Evolutionary conservation across 2,888 invertebrate genomes (phyloP).

Genomic region (Ornithoptera priamus): DNA sequence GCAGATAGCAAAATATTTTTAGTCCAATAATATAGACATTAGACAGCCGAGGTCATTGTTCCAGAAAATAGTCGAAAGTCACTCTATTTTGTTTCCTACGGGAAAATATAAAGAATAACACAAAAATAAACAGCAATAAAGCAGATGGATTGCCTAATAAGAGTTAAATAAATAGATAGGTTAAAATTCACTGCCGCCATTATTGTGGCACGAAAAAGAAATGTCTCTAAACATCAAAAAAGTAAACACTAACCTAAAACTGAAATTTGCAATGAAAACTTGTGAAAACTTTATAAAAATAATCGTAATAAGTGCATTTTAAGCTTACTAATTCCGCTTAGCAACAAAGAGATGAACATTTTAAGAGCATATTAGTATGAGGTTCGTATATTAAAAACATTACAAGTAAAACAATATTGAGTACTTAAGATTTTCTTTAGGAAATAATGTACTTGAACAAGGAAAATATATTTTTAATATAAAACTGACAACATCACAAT

Average conservation of each 20-base stretch:
- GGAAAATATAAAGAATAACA: slow-evolving; percentile 61
- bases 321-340: slow-evolving; percentile 48
- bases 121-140: slow-evolving; percentile 47
- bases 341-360: slow-evolving; percentile 68
- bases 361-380: slow-evolving; percentile 69
- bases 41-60: slow-evolving; percentile 76
- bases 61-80: slow-evolving; percentile 65
- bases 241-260: slow-evolving; percentile 72
- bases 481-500: slow-evolving; percentile 79
- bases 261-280: slow-evolving; percentile 38
- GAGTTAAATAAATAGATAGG: slow-evolving; percentile 68
- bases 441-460: slow-evolving; percentile 32
- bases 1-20: slow-evolving; percentile 72
- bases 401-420: slow-evolving; percentile 42
- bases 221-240: slow-evolving; percentile 78
- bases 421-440: slow-evolving; percentile 32
- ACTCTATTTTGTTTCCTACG: slow-evolving; percentile 61
- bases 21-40: slow-evolving; percentile 67
- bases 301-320: slow-evolving; percentile 34
- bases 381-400: slow-evolving; percentile 65
- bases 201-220: slow-evolving; percentile 77
- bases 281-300: slow-evolving; percentile 36
- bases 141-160: slow-evolving; percentile 44
- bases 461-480: slow-evolving; percentile 52
- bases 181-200: slow-evolving; percentile 78